These are phyloP conservation scores for Oligia latruncula DNA, from an alignment of 2,888 invertebrate species.

Conservation along the genomic window DNA sequence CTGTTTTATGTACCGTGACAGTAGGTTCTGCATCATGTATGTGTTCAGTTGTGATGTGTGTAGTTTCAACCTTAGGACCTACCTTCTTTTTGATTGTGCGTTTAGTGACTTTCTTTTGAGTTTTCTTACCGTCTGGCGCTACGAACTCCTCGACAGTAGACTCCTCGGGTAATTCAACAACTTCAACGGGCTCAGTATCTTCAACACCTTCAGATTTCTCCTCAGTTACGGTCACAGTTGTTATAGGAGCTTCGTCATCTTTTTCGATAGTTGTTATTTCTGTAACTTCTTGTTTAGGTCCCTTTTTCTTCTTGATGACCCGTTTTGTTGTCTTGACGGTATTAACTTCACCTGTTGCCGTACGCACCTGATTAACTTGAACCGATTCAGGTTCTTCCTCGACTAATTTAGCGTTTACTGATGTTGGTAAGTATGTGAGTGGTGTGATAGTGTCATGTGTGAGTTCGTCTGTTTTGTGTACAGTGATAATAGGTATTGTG, in stretches of 20 bases:
- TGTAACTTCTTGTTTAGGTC: background rate
- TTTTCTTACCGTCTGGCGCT: too few relatives aligned
- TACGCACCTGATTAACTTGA: constrained; percentile 30
- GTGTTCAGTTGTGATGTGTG: constrained; percentile 70
- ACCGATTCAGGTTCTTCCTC: constrained; percentile 47
- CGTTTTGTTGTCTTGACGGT: background rate
- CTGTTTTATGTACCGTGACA: constrained; percentile 44
- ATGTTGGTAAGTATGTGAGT: constrained; percentile 43
- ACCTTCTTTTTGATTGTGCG: constrained; percentile 80
- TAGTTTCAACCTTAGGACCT: constrained; percentile 68
- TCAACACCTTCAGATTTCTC: background rate
- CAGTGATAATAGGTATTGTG: constrained; percentile 16
- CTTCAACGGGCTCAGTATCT: background rate
- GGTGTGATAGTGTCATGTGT: constrained; percentile 51
- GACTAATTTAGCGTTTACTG: constrained; percentile 69
- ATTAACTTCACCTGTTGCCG: background rate
- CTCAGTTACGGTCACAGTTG: background rate
- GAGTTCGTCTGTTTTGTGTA: constrained; percentile 44
- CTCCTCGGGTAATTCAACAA: background rate
- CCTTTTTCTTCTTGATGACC: background rate
- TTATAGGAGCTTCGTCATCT: background rate
- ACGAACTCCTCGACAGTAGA: background rate
- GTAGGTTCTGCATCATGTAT: constrained; percentile 78
- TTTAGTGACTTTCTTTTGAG: constrained; percentile 66
- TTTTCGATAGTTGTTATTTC: background rate